Evolutionary conservation across 2,113 vertebrate genomes (phyloP).

Genomic region (Syngnathus floridae): DNA sequence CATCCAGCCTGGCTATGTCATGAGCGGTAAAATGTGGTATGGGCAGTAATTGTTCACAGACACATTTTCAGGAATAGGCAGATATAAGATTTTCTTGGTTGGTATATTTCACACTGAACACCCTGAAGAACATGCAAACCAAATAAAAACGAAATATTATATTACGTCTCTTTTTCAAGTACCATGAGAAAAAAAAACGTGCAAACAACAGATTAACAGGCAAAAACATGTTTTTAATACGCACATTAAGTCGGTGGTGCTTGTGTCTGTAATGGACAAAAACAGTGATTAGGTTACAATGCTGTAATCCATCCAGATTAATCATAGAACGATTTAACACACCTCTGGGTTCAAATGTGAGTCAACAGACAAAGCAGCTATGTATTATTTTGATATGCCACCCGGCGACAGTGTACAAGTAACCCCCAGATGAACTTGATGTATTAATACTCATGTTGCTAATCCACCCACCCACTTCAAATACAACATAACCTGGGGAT

Average conservation of each 20-base stretch:
- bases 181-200: not conserved
- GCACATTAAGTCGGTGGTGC: constrained; percentile 19
- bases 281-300: constrained; percentile 23
- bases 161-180: not conserved
- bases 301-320: constrained; percentile 55
- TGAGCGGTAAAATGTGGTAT: too few species aligned
- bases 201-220: not conserved
- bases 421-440: constrained; percentile 57
- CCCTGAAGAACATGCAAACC: too few species aligned
- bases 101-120: too few species aligned
- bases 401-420: constrained; percentile 46
- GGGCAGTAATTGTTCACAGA: too few species aligned
- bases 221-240: constrained; percentile 17
- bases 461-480: constrained; percentile 4
- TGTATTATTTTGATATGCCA: constrained; percentile 32
- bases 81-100: too few species aligned
- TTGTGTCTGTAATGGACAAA: constrained; percentile 12
- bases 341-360: constrained; percentile 53
- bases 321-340: constrained; percentile 42
- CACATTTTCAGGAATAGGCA: too few species aligned
- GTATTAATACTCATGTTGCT: constrained; percentile 1
- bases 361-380: constrained; percentile 17
- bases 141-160: too few species aligned
- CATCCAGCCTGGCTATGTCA: too few species aligned
- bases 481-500: constrained; percentile 9